Evolutionary conservation across 2,797 vertebrate species (phyloP).

Genomic region (Squalus acanthias): DNA sequence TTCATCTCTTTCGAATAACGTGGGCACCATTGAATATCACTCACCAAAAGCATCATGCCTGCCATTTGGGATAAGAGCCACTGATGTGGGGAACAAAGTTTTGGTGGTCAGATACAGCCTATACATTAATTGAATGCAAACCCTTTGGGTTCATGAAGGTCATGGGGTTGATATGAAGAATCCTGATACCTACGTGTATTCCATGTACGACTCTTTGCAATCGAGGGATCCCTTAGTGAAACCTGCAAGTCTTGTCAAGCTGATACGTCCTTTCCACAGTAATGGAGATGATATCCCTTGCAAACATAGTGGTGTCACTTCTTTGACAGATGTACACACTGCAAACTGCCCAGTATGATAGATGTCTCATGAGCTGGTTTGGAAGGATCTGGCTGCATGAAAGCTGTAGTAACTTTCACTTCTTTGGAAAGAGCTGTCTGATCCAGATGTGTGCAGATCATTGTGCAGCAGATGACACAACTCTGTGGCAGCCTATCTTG

Average conservation of each 20-base stretch:
- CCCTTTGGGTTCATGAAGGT: background rate
- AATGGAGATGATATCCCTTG: background rate
- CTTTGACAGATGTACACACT: background rate
- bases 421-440: background rate
- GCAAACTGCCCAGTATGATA: background rate
- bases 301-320: background rate
- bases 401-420: background rate
- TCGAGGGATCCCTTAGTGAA: background rate
- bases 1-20: background rate
- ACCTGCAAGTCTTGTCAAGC: background rate
- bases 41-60: background rate
- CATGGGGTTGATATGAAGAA: background rate
- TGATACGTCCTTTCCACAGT: background rate
- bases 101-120: background rate
- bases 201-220: background rate
- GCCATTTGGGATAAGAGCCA: background rate
- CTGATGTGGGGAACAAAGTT: background rate
- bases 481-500: background rate
- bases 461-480: background rate
- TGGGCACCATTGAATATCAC: background rate
- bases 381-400: background rate
- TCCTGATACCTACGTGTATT: background rate
- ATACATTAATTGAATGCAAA: background rate
- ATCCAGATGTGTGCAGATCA: background rate
- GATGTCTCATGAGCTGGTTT: background rate